Evolutionary conservation across 2,888 invertebrate species (phyloP), one percentile per base, ranked within the genome.

Genomic region (Pseudococcus jackbeardsleyi): DNA sequence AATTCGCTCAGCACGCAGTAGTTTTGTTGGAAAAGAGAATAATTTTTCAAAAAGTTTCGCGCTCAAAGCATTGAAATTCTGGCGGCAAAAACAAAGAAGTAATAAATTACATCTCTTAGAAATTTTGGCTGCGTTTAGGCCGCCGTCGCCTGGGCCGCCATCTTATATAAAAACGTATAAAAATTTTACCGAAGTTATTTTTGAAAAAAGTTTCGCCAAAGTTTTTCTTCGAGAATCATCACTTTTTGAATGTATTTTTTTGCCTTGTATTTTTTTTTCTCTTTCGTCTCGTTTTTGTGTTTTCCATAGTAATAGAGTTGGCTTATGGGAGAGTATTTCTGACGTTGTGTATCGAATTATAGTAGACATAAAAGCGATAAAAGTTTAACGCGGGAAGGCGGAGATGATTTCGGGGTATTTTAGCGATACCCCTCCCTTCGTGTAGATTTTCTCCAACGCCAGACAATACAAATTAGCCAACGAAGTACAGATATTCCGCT

Each of bases 21-120:
- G 68, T 72, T 72, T 72, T 33, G 68, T 72, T 72, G 11, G 9
- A 33, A 72, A 72, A 72, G 33, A 33, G 68, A 72, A 72, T 72
- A 72, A 26, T 72, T 72, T 72, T 72, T 72, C 68, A 33, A 26
- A 33, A 72, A 72, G 15, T 26, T 72, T 72, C 15, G 26, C 68
- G 9, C 26, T 33, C 68, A 17, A 72, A 72, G 68, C 68, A 72
- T 72, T 72, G 68, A 72, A 72, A 72, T 72, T 72, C 68, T 72
- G 68, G 12, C 26, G 68, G 68, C 68, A 72, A 72, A 72, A 72
- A 72, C 68, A 72, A 72, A 72, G 68, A 72, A 72, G 68, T 72
- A 72, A 72, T 72, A 72, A 72, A 72, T 72, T 72, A 72, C 68
- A 72, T 72, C 33, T 33, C 12, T 26, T 9, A 12, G 68, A 72